A percentile compares a stretch with the other conserved stretches of the same genome.
These are phyloP conservation scores for Gobiocypris rarus DNA, from an alignment of 2,113 vertebrate genomes.

Conservation along the genomic window DNA sequence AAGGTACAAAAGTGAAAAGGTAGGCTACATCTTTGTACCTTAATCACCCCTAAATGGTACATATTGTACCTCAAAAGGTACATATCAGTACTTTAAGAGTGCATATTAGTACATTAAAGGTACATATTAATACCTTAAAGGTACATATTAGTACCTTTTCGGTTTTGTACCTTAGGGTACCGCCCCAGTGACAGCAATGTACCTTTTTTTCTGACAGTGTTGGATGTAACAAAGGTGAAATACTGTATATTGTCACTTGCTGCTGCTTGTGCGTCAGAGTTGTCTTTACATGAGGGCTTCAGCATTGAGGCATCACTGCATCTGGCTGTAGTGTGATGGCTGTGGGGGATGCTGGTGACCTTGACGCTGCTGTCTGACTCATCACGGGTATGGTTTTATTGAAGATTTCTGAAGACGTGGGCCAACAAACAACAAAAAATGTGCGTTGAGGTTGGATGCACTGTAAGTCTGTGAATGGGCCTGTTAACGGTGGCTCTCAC, in stretches of 20 bases:
- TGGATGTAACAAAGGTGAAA: no score
- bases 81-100: no score
- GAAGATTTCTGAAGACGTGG: not conserved
- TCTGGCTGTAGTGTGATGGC: not conserved
- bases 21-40: no score
- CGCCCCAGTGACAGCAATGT: no score
- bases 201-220: no score
- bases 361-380: slow-evolving; percentile 33
- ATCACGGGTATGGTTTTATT: not conserved
- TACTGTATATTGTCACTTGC: not conserved
- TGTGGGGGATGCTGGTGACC: not conserved
- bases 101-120: no score
- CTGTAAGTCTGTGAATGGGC: slow-evolving; percentile 10
- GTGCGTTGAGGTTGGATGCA: not conserved
- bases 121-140: no score
- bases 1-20: no score
- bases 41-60: no score
- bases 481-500: not conserved
- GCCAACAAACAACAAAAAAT: slow-evolving; percentile 1
- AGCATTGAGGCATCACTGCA: not conserved
- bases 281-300: not conserved
- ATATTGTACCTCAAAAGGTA: no score
- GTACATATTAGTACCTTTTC: no score
- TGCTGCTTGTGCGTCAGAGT: not conserved
- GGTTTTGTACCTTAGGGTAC: no score